Base-by-base conservation (phyloP, 1,140 invertebrate species). In the Ylistrum balloti region DNA sequence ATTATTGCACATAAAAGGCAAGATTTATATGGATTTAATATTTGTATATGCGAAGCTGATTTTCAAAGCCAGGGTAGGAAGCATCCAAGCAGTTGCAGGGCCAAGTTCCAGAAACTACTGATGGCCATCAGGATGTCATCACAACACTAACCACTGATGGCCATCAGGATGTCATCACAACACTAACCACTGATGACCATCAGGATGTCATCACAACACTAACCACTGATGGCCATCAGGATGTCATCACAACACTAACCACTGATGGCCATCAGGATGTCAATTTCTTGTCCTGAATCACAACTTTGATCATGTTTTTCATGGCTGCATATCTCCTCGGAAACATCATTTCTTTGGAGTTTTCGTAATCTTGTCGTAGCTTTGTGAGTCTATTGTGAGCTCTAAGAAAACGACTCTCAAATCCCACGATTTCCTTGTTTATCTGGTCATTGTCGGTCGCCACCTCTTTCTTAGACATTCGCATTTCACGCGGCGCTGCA, bases 301-400 rank as follows among this genome's bases (percentile, higher is more conserved):
- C 88, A 0, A 48, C 85, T 88, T 94, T 93, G 33, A 94, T 94
- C 93, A 94, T 94, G 22, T 92, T 93, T 85, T 94, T 94, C 86
- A 94, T 87, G 15, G 91, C 88, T 1, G 90, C 86, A 33, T 93
- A 93, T 34, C 93, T 90, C 15, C 88, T 88, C 10, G 91, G 91
- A 34, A 90, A 88, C 7, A 92, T 45, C 33, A 91, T 88, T 34
- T 90, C 90, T 86, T 94, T 94, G 32, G 93, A 94, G 0, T 90
- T 89, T 35, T 92, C 38, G 88, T 93, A 94, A 17, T 91, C 90
- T 34, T 91, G 87, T 48, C 91, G 74, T 0, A 94, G 90, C 86
- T 92, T 92, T 17, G 87, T 91, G 88, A 94, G 88, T 56, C 91
- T 91, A 86, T 91, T 91, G 33, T 91, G 91, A 87, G 90, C 90